phyloP scores from a whole-genome alignment of 2,797 vertebrate species.

The Betta splendens region DNA sequence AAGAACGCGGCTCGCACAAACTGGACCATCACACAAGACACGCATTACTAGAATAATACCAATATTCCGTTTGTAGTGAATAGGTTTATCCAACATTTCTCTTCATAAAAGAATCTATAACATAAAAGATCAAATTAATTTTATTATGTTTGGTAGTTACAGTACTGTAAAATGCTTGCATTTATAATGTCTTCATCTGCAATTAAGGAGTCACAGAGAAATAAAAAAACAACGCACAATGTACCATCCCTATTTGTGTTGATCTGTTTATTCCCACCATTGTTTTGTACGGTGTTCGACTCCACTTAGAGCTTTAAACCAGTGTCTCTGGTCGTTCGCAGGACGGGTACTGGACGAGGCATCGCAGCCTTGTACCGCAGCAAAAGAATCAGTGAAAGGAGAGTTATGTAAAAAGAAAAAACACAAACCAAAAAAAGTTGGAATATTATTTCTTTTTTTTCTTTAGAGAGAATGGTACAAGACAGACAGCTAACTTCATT shows the following conservation, averaged over 20 bases:
- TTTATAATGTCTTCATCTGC: constrained; percentile 62
- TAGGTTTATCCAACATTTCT: too few species aligned
- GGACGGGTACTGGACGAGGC: constrained; percentile 33
- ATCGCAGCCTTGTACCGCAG: constrained; percentile 39
- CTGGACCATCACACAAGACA: neutral
- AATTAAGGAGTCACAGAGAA: constrained; percentile 64
- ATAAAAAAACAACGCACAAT: constrained; percentile 45
- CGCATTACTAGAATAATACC: neutral
- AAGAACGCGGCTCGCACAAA: neutral
- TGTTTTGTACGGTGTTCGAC: constrained; percentile 27
- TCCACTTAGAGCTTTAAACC: constrained; percentile 37
- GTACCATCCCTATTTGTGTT: constrained; percentile 65
- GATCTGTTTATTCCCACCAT: constrained; percentile 61
- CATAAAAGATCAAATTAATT: constrained; percentile 75
- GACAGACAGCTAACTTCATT: constrained; percentile 75
- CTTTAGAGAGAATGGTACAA: constrained; percentile 69
- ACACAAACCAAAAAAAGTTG: constrained; percentile 74
- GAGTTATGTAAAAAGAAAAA: constrained; percentile 82
- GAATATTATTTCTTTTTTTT: constrained; percentile 54
- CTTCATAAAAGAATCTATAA: too few species aligned
- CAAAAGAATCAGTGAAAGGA: constrained; percentile 81
- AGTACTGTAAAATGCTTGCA: constrained; percentile 75
- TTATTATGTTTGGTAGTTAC: constrained; percentile 77
- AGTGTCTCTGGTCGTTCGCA: constrained; percentile 37
- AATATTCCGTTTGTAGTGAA: too few species aligned